Percentiles rank a stretch among this genome's conserved stretches.
These are phyloP conservation scores for Mastacembelus armatus DNA, from an alignment of 2,797 vertebrate species.

Conservation along the genomic window DNA sequence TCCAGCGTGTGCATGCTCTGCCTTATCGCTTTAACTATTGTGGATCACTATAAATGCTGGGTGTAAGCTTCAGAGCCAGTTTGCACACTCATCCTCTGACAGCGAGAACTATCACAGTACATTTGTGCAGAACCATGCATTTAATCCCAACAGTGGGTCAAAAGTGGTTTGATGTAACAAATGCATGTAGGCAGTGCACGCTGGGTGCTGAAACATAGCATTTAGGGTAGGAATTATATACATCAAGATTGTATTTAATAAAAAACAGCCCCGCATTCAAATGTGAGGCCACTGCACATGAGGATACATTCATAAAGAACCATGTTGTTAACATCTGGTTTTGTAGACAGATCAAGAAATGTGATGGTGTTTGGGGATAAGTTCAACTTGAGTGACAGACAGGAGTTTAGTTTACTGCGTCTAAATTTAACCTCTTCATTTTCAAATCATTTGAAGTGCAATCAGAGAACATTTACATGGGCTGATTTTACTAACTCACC, in stretches of 20 bases:
- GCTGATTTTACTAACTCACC: slow-evolving; percentile 47
- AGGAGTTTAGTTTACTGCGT: slow-evolving; percentile 46
- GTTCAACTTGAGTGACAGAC: slow-evolving; percentile 56
- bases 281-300: slow-evolving; percentile 5
- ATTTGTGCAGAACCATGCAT: slow-evolving; percentile 42
- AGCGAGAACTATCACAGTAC: slow-evolving; percentile 48
- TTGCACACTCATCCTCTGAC: slow-evolving; percentile 29
- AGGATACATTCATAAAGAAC: slow-evolving; percentile 9
- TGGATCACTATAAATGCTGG: slow-evolving; percentile 24
- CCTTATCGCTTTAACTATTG: slow-evolving; percentile 46
- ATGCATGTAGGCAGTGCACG: slow-evolving; percentile 49
- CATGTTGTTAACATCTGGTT: slow-evolving; percentile 55
- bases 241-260: slow-evolving; percentile 43
- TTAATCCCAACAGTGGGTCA: slow-evolving; percentile 58
- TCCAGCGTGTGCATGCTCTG: slow-evolving; percentile 5
- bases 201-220: slow-evolving; percentile 37
- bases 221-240: slow-evolving; percentile 45
- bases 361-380: slow-evolving; percentile 44
- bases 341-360: slow-evolving; percentile 43
- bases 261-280: slow-evolving; percentile 36
- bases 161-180: slow-evolving; percentile 58
- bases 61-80: slow-evolving; percentile 6
- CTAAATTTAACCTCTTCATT: slow-evolving; percentile 55
- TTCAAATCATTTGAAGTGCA: slow-evolving; percentile 50
- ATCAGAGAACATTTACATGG: slow-evolving; percentile 40